A percentile compares a stretch with the other conserved stretches of the same genome.
phyloP scores from a whole-genome alignment of 2,888 invertebrate genomes.

The Tuberolachnus salignus region DNA sequence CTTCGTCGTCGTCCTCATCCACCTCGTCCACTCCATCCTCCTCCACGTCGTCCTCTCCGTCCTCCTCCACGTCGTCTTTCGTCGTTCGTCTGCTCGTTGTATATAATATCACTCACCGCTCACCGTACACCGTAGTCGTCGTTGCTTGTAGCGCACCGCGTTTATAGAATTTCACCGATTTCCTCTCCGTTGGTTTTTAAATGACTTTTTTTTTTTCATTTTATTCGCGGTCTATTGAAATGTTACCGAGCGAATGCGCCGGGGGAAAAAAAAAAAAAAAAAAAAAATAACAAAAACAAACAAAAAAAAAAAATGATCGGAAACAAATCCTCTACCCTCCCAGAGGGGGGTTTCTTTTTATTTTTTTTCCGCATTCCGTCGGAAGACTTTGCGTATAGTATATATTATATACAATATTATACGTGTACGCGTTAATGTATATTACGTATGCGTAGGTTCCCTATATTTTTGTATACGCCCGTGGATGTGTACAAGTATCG shows the following conservation, averaged over 20 bases:
- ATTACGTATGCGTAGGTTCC: neutral
- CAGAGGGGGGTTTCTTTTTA: neutral
- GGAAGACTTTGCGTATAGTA: conserved; percentile 2
- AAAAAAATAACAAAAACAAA: neutral
- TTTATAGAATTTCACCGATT: conserved; percentile 45
- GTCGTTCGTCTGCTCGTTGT: too few relatives aligned
- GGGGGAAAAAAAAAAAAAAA: conserved; percentile 34
- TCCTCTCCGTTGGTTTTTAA: conserved; percentile 43
- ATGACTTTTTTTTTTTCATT: conserved; percentile 54
- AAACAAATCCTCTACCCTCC: conserved; percentile 34
- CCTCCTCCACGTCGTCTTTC: neutral
- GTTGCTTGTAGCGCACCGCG: neutral
- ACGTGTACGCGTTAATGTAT: neutral
- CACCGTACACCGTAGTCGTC: neutral
- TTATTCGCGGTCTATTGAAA: conserved; percentile 48
- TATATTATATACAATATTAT: neutral
- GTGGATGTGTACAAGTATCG: neutral
- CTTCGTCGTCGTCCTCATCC: too few relatives aligned
- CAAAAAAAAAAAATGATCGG: conserved; percentile 38
- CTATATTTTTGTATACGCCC: neutral
- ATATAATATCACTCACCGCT: too few relatives aligned
- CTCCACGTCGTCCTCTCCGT: too few relatives aligned
- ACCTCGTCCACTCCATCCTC: neutral
- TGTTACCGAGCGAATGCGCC: conserved; percentile 23
- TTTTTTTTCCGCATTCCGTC: neutral